Evolutionary conservation across 2,888 invertebrate genomes (phyloP).

Genomic region (Drosophila trichaetosa): DNA sequence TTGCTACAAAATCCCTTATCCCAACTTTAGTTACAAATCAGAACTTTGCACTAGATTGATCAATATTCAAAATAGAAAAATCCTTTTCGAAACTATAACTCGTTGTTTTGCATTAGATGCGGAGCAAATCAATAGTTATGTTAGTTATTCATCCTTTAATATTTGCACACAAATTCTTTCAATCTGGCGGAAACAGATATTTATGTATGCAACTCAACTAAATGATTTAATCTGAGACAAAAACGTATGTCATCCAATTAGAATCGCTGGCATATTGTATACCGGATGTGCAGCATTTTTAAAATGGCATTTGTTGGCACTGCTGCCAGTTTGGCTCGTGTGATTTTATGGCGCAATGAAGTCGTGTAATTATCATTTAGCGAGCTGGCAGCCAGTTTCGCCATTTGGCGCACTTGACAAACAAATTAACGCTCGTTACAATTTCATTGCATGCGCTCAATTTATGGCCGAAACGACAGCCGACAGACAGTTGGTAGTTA

Average conservation of each 20-base stretch:
- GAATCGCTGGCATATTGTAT: neutral
- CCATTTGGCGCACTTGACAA: slow-evolving; percentile 57
- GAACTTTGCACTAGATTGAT: neutral
- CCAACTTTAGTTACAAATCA: neutral
- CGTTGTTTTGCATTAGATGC: neutral
- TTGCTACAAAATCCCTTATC: neutral
- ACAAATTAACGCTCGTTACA: slow-evolving; percentile 77
- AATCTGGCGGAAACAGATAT: neutral
- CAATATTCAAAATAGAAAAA: neutral
- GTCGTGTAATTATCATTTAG: slow-evolving; percentile 32
- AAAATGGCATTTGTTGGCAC: slow-evolving; percentile 17
- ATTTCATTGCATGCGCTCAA: slow-evolving; percentile 70
- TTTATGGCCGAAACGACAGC: slow-evolving; percentile 49
- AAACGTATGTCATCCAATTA: slow-evolving; percentile 2
- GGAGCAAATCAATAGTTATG: neutral
- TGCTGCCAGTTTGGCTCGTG: slow-evolving; percentile 30
- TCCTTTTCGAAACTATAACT: neutral
- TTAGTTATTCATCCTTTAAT: neutral
- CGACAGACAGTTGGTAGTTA: slow-evolving; percentile 19
- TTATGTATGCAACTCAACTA: neutral
- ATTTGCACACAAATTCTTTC: neutral
- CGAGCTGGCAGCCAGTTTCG: slow-evolving; percentile 17
- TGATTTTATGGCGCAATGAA: slow-evolving; percentile 9
- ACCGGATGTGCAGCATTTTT: slow-evolving; percentile 11
- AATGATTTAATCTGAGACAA: neutral